A percentile compares a stretch with the other conserved stretches of the same genome.
phyloP scores from a whole-genome alignment of 2,113 vertebrate species.

The Protobothrops mucrosquamatus region DNA sequence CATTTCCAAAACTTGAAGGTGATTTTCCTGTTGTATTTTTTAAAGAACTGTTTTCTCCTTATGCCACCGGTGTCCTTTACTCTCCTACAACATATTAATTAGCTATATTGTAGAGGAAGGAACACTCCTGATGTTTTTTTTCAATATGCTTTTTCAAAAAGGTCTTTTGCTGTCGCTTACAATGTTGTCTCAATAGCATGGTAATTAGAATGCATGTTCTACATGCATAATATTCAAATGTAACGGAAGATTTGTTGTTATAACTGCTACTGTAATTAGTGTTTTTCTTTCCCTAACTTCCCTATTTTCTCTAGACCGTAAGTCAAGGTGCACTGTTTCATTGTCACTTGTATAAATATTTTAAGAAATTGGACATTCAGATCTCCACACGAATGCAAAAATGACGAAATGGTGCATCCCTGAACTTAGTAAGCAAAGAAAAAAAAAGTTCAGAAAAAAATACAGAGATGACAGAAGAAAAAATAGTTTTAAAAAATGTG shows the following conservation, averaged over 20 bases:
- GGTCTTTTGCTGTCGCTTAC: neutral
- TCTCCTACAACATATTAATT: neutral
- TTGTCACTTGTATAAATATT: neutral
- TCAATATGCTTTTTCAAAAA: neutral
- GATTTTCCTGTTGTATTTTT: neutral
- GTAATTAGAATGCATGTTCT: neutral
- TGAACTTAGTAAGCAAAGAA: neutral
- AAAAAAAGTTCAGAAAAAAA: neutral
- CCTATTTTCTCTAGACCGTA: neutral
- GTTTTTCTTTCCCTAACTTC: neutral
- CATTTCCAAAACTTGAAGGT: neutral
- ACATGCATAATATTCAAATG: neutral
- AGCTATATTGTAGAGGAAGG: neutral
- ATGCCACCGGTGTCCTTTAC: neutral
- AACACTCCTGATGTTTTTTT: neutral
- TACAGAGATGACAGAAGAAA: neutral
- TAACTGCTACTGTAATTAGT: neutral
- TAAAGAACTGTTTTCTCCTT: neutral
- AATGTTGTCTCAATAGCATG: neutral
- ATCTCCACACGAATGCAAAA: neutral
- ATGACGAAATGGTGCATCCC: neutral
- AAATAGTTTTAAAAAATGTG: neutral
- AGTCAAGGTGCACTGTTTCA: neutral
- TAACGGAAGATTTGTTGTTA: neutral
- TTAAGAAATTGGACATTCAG: neutral